Percentiles rank a stretch among this genome's conserved stretches.
These are phyloP conservation scores for Tragulus kanchil DNA, from an alignment of 2,113 vertebrate genomes.

Conservation along the genomic window DNA sequence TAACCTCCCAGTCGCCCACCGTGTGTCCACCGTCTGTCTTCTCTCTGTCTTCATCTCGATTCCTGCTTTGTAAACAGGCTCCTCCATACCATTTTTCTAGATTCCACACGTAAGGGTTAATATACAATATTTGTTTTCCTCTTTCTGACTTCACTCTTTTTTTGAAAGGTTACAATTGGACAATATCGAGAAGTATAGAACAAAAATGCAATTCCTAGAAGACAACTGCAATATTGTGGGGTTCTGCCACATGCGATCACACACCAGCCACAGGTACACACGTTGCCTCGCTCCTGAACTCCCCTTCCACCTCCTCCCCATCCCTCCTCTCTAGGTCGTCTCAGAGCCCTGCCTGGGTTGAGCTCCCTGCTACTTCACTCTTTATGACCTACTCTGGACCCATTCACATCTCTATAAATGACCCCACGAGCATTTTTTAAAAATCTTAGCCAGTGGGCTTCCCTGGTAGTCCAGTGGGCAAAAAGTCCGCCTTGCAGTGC, in stretches of 20 bases:
- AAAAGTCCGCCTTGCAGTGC: too few species aligned
- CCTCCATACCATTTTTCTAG: neutral
- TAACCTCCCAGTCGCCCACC: neutral
- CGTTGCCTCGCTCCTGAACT: rapidly evolving
- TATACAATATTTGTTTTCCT: neutral
- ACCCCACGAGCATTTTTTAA: neutral
- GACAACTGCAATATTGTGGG: neutral
- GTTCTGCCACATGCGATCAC: neutral
- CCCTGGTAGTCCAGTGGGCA: too few species aligned
- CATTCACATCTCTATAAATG: neutral
- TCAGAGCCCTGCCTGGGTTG: neutral
- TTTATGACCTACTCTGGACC: neutral
- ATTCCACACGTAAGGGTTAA: neutral
- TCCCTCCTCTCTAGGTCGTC: neutral
- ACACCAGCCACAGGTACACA: neutral
- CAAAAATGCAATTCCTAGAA: rapidly evolving
- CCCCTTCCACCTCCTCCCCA: neutral
- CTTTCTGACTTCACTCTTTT: neutral
- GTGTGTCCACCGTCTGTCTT: rapidly evolving
- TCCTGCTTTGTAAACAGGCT: neutral
- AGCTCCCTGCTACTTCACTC: neutral
- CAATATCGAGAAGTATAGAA: neutral
- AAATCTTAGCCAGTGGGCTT: neutral
- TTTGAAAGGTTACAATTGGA: neutral
- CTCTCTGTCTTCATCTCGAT: neutral